These are phyloP conservation scores for Drosophila grimshawi DNA, from an alignment of 1,140 invertebrate species.

Conservation along the genomic window DNA sequence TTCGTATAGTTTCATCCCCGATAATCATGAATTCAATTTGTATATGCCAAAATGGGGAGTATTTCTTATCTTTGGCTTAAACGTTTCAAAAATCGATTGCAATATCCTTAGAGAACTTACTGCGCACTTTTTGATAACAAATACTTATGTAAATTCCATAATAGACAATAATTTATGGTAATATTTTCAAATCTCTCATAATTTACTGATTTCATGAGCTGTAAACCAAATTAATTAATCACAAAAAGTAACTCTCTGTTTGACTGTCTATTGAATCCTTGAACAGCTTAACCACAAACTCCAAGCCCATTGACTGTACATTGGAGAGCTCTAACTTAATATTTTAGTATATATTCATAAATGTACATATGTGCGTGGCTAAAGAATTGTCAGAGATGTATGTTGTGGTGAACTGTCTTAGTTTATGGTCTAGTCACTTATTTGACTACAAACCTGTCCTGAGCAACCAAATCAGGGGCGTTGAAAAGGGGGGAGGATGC, in stretches of 20 bases:
- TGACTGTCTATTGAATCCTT: not conserved
- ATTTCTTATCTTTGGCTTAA: slow-evolving; percentile 15
- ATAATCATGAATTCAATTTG: slow-evolving; percentile 20
- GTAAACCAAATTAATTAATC: slow-evolving; percentile 24
- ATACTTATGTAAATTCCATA: slow-evolving; percentile 19
- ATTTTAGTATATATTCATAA: not conserved
- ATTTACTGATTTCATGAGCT: slow-evolving; percentile 21
- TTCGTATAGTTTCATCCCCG: slow-evolving; percentile 44
- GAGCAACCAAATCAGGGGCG: slow-evolving; percentile 13
- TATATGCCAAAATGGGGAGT: not conserved
- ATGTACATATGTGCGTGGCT: slow-evolving; percentile 3
- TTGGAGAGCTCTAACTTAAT: not conserved
- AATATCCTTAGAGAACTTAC: slow-evolving; percentile 2
- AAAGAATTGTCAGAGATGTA: not conserved
- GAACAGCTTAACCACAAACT: not conserved
- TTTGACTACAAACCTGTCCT: slow-evolving; percentile 1
- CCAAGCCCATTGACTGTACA: slow-evolving; percentile 28
- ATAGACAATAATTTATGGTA: not conserved
- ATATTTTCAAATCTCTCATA: not conserved
- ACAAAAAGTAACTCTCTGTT: not conserved
- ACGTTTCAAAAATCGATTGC: slow-evolving; percentile 40
- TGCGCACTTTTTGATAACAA: slow-evolving; percentile 4
- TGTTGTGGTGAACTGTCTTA: slow-evolving; percentile 23
- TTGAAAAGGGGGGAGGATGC: not conserved
- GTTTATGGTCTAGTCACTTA: slow-evolving; percentile 36